Conservation (phyloP, 2,797 vertebrate genomes). For the Anabacerthia variegaticeps region DNA sequence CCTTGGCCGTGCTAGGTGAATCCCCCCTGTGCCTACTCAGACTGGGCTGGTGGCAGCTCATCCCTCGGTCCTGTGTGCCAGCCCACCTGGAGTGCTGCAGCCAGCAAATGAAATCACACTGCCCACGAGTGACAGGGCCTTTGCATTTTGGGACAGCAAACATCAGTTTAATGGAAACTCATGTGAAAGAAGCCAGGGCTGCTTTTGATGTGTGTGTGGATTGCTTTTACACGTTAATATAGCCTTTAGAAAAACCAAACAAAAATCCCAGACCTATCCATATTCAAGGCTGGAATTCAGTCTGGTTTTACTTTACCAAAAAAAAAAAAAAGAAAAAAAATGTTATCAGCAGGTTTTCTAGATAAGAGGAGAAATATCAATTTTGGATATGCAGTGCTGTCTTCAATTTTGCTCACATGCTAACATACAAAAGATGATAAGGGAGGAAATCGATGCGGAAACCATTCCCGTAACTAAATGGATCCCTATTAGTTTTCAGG, state of each 20-base stretch:
- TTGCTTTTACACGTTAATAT: not conserved
- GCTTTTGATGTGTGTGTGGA: not conserved
- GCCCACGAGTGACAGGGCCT: not conserved
- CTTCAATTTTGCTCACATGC: not conserved
- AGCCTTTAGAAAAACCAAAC: not conserved
- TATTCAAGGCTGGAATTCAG: not conserved
- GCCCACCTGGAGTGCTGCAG: constrained; percentile 36
- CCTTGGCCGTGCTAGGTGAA: constrained; percentile 21
- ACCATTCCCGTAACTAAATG: not conserved
- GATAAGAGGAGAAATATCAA: not conserved
- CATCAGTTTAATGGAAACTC: not conserved
- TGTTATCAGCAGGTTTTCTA: not conserved
- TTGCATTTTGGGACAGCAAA: not conserved
- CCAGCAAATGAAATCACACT: constrained; percentile 10
- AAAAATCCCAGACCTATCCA: fast-evolving
- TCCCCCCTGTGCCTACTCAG: not conserved
- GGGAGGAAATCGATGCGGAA: constrained; percentile 1
- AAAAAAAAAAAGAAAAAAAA: not conserved
- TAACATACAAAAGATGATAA: not conserved
- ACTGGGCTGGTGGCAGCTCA: constrained; percentile 24
- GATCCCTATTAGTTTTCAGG: not conserved
- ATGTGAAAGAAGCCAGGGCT: not conserved
- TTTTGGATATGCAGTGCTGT: not conserved
- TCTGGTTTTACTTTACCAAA: not conserved
- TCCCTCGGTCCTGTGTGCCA: not conserved